A percentile compares a stretch with the other conserved stretches of the same genome.
Conservation (phyloP, 2,797 vertebrate genomes). For the Allobates femoralis region DNA sequence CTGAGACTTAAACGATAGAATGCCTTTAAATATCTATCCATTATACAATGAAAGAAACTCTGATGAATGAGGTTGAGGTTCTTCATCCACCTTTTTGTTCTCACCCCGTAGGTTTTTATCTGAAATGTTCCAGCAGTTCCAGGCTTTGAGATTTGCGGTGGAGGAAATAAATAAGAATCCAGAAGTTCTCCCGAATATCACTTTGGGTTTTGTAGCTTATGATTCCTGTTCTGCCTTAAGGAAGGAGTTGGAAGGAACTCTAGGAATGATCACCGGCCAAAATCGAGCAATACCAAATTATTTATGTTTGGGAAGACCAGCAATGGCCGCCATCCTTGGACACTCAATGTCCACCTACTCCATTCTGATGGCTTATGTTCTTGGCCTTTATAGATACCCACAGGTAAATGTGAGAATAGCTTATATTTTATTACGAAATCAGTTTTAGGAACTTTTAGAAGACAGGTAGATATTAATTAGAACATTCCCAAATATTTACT, state of each 20-base stretch:
- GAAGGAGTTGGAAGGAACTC: constrained; percentile 28
- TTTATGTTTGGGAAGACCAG: neutral
- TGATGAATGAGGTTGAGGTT: neutral
- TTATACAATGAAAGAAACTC: no score
- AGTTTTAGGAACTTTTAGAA: no score
- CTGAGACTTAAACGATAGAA: no score
- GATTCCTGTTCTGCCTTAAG: constrained; percentile 13
- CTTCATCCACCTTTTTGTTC: neutral
- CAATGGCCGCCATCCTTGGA: constrained; percentile 1
- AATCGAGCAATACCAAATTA: constrained; percentile 49
- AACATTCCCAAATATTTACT: no score
- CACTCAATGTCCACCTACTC: constrained; percentile 34
- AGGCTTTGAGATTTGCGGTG: constrained; percentile 34
- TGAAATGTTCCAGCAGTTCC: constrained; percentile 35
- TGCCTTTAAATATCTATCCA: no score
- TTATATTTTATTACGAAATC: no score
- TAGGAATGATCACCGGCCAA: constrained; percentile 52
- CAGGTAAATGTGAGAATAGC: constrained; percentile 20
- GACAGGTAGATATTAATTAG: no score
- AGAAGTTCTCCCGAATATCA: constrained; percentile 25
- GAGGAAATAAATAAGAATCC: constrained; percentile 33
- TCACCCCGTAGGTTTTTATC: constrained; percentile 11
- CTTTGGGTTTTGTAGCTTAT: constrained; percentile 25
- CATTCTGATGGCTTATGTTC: constrained; percentile 31
- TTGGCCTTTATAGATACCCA: constrained; percentile 37